Conservation (phyloP, 1,140 invertebrate species). For the Drosophila pallidifrons region DNA sequence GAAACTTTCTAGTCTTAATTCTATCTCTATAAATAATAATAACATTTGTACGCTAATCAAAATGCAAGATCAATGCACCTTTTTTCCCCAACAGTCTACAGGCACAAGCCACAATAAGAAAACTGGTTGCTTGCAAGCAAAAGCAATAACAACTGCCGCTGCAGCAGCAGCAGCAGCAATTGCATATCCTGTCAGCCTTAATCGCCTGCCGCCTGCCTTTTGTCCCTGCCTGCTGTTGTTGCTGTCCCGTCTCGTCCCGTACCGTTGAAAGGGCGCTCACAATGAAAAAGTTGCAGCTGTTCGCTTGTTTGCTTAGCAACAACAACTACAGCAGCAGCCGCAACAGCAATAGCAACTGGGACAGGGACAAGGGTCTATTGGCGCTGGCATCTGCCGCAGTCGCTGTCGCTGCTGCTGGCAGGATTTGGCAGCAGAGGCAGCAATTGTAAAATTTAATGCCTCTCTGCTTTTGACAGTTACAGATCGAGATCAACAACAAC, state of each 20-base stretch:
- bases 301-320: slow-evolving; percentile 61
- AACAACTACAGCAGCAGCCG: slow-evolving; percentile 27
- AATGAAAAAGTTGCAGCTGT: slow-evolving; percentile 71
- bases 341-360: slow-evolving; percentile 18
- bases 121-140: slow-evolving; percentile 16
- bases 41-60: slow-evolving; percentile 43
- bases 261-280: slow-evolving; percentile 72
- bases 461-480: slow-evolving; percentile 25
- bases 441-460: slow-evolving; percentile 14
- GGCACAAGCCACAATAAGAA: slow-evolving; percentile 28
- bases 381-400: slow-evolving; percentile 15
- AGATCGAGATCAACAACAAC: slow-evolving; percentile 22
- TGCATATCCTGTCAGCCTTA: slow-evolving; percentile 65
- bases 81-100: slow-evolving; percentile 21
- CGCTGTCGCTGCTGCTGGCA: slow-evolving; percentile 12
- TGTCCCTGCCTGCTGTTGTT: slow-evolving; percentile 38
- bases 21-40: slow-evolving; percentile 4
- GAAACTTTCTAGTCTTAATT: neutral
- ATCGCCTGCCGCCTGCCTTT: slow-evolving; percentile 34
- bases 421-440: slow-evolving; percentile 26
- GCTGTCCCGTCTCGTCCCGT: slow-evolving; percentile 11
- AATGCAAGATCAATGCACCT: slow-evolving; percentile 63
- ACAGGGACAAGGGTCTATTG: slow-evolving; percentile 22
- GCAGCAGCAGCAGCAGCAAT: slow-evolving; percentile 22
- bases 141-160: slow-evolving; percentile 24